Evolutionary conservation across 1,140 invertebrate genomes (phyloP).

Genomic region (Mesaphorura yosii): DNA sequence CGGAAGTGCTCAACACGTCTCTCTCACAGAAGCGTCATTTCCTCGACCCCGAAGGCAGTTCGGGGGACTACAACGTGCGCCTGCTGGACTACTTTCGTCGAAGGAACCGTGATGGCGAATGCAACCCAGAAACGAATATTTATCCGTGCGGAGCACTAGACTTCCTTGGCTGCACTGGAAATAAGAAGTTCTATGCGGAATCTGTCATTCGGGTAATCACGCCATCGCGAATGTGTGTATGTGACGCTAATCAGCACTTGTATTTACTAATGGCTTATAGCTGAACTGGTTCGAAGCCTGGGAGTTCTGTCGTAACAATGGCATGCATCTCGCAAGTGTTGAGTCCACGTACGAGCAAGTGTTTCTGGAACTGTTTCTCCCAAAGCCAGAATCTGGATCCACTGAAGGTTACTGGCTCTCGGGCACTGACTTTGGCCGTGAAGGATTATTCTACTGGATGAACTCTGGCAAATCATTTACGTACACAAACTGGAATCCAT

Average conservation of each 20-base stretch:
- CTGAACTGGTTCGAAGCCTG: constrained; percentile 21
- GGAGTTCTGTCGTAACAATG: constrained; percentile 12
- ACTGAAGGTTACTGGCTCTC: constrained; percentile 17
- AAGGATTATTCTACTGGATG: constrained; percentile 19
- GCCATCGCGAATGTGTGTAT: background rate
- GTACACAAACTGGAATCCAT: constrained; percentile 5
- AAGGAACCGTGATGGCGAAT: background rate
- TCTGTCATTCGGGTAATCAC: constrained; percentile 10
- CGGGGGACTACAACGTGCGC: too few species aligned
- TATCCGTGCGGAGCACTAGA: constrained; percentile 12
- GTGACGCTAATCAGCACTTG: background rate
- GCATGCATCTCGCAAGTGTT: constrained; percentile 14
- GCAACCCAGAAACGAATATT: background rate
- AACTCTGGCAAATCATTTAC: constrained; percentile 5
- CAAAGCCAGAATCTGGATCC: background rate
- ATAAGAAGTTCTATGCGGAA: constrained; percentile 15
- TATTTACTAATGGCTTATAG: too few species aligned
- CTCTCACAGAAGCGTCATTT: too few species aligned
- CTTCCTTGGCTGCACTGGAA: constrained; percentile 17
- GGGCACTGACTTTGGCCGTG: constrained; percentile 11
- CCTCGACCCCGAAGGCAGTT: too few species aligned
- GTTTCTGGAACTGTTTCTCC: constrained; percentile 15
- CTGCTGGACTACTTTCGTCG: background rate
- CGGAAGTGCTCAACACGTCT: too few species aligned
- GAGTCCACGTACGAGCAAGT: constrained; percentile 15